A percentile compares a stretch with the other conserved stretches of the same genome.
Evolutionary conservation across 2,113 vertebrate genomes (phyloP).

Genomic region (Notothenia coriiceps): DNA sequence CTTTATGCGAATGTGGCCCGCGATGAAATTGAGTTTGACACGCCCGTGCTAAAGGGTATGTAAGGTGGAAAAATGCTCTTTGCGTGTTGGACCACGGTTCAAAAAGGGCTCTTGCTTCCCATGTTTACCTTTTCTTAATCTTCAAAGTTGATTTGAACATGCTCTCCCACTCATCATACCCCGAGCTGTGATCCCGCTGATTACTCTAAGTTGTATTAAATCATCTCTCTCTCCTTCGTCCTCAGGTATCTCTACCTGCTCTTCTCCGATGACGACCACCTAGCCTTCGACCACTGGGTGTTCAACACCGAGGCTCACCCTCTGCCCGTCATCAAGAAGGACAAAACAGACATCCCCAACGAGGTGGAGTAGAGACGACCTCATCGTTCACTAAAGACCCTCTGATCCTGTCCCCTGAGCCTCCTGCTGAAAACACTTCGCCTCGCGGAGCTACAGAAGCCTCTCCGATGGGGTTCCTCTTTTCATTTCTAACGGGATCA

Average conservation of each 20-base stretch:
- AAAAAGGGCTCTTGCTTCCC: background rate
- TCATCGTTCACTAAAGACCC: constrained; percentile 1
- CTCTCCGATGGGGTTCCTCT: constrained; percentile 19
- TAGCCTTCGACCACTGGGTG: constrained; percentile 95
- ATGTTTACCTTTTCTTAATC: background rate
- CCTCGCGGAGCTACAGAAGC: constrained; percentile 28
- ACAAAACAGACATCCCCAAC: constrained; percentile 71
- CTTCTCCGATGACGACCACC: constrained; percentile 97
- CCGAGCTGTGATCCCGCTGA: background rate
- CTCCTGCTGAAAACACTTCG: constrained; percentile 43
- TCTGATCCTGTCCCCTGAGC: constrained; percentile 72
- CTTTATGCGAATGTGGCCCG: too few relatives aligned
- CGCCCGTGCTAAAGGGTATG: background rate
- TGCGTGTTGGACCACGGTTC: background rate
- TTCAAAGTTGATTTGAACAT: background rate
- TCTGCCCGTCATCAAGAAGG: constrained; percentile 89
- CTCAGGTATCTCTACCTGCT: constrained; percentile 94
- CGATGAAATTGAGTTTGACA: too few relatives aligned
- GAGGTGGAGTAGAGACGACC: constrained; percentile 75
- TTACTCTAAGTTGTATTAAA: too few relatives aligned
- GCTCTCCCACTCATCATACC: too few relatives aligned
- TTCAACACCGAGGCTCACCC: constrained; percentile 98
- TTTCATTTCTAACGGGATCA: constrained; percentile 40
- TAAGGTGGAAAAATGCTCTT: background rate
- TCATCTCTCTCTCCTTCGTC: too few relatives aligned